Evolutionary conservation across 2,888 invertebrate genomes (phyloP), one percentile per base, ranked within the genome.

Genomic region (Tipula confusa): DNA sequence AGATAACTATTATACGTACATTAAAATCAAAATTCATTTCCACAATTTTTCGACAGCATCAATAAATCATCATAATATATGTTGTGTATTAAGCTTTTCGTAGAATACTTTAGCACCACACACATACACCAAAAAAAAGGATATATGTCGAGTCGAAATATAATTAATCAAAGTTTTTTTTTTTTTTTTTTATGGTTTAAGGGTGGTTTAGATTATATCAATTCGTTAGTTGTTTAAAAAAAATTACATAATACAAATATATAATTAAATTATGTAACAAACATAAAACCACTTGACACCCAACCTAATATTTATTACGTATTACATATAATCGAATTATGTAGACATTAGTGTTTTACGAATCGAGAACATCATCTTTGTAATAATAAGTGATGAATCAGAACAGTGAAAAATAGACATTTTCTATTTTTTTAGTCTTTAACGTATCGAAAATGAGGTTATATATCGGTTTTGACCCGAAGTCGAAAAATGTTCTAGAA

Each of bases 251-350:
- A n/a, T 43, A 36, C n/a, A 36, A 36, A 36, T 43, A n/a, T 43
- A 1, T 43, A 43, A 64, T 64, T 64, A 24, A 64, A 64, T 64
- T 64, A 64, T 64, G 64, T 64, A 64, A 64, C 64, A 24, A 64
- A 64, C 64, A 64, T 64, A 24, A 64, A 64, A 64, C 64, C 64
- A 64, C 64, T 64, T 64, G 64, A 64, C 64, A 64, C 64, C 64
- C 64, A 24, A 64, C 64, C 64, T 64, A 64, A 64, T 64, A 64
- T 64, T 64, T 64, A 64, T 64, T 64, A 64, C 11, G 24, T 9
- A 38, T 38, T 1, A 13, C 13, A 38, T 9, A 13, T 64, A 64
- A 64, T 64, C 64, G 9, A 64, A 64, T 64, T 13, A 64, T 64
- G 11, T 18, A 48, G 48, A 48, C 48, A 7, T 15, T 15, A 2